phyloP scores from a whole-genome alignment of 2,888 invertebrate species.

The Cheilosia impressa region DNA sequence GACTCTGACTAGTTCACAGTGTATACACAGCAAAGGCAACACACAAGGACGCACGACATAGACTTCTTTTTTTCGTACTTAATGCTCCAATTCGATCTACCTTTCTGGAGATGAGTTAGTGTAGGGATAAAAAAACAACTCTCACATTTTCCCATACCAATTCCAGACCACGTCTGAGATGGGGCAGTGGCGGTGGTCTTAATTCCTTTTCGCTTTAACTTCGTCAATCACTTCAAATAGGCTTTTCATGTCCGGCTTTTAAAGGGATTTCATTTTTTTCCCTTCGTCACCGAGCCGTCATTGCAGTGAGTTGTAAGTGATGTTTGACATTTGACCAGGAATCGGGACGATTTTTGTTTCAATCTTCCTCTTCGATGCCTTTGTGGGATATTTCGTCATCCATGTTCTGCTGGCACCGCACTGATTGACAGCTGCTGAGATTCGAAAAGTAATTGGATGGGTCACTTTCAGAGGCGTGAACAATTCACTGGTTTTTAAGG shows the following conservation, averaged over 20 bases:
- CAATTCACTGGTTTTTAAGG: constrained; percentile 6
- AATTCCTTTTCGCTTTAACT: constrained; percentile 24
- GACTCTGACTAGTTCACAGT: background rate
- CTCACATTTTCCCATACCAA: background rate
- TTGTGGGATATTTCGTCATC: background rate
- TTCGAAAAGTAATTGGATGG: constrained; percentile 52
- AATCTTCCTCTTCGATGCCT: constrained; percentile 1
- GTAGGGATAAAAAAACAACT: background rate
- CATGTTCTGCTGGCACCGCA: background rate
- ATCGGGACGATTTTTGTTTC: constrained; percentile 23
- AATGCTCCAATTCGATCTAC: background rate
- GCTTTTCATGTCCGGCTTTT: constrained; percentile 30
- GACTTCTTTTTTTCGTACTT: background rate
- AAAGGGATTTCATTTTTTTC: constrained; percentile 3
- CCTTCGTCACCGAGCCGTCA: background rate
- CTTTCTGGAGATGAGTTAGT: constrained; percentile 13
- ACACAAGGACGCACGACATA: background rate
- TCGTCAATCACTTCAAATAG: constrained; percentile 31
- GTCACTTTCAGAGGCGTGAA: constrained; percentile 1
- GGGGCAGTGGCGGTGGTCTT: background rate
- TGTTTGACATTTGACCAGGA: constrained; percentile 42
- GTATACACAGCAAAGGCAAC: background rate
- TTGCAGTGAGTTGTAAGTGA: constrained; percentile 15
- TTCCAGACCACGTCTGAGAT: constrained; percentile 14
- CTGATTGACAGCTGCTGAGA: constrained; percentile 55